Conservation (phyloP, 2,113 vertebrate genomes). For the Xyrauchen texanus region DNA sequence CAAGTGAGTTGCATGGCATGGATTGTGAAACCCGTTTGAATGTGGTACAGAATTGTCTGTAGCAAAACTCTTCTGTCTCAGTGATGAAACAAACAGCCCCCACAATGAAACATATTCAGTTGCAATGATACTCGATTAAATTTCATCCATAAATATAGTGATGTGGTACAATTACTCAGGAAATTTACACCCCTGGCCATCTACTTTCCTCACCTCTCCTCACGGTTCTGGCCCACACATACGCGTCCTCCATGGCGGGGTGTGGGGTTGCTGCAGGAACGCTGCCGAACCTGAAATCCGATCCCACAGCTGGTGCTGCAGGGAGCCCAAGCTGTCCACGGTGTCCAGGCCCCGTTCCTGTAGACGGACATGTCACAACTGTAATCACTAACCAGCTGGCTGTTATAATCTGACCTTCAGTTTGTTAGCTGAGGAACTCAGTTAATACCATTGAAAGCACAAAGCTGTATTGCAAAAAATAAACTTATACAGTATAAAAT, state of each 20-base stretch:
- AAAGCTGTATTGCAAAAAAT: not conserved
- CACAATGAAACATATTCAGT: no score
- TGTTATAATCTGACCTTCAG: not conserved
- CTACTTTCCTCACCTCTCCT: conserved; percentile 82
- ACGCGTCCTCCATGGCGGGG: conserved; percentile 92
- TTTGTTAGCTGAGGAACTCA: conserved; percentile 11
- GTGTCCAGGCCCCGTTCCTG: conserved; percentile 97
- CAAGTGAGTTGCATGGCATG: no score
- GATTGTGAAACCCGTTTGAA: no score
- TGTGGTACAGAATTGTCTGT: no score
- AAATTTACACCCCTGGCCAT: no score
- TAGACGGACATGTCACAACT: conserved; percentile 35
- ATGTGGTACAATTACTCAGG: no score
- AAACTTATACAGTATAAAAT: not conserved
- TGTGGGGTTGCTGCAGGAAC: conserved; percentile 94
- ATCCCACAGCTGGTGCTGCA: conserved; percentile 97
- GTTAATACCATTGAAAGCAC: not conserved
- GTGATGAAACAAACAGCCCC: no score
- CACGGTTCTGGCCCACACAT: conserved; percentile 96
- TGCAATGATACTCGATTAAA: no score
- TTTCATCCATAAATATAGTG: no score
- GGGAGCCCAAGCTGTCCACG: conserved; percentile 93
- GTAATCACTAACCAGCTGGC: conserved; percentile 21
- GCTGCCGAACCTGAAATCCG: conserved; percentile 96
- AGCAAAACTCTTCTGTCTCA: no score